phyloP scores from a whole-genome alignment of 1,140 invertebrate genomes.

The Asbolus verrucosus region DNA sequence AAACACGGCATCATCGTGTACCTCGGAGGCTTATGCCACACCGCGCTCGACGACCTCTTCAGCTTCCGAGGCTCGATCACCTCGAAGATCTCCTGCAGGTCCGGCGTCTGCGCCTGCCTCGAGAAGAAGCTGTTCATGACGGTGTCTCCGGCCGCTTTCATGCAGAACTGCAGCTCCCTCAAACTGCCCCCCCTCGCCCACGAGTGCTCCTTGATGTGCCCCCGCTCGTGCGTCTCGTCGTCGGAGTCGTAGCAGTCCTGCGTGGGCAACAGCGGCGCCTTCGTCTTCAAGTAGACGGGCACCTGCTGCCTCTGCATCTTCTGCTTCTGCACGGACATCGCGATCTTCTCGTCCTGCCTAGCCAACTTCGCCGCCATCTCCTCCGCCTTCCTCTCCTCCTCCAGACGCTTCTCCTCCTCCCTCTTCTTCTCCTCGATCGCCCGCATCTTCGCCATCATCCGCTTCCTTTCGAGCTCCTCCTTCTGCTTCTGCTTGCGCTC shows the following conservation, averaged over 20 bases:
- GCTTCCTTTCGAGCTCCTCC: conserved; percentile 68
- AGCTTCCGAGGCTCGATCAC: conserved; percentile 73
- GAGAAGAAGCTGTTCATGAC: conserved; percentile 72
- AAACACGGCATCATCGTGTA: conserved; percentile 59
- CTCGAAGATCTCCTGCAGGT: conserved; percentile 76
- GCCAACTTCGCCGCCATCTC: conserved; percentile 62
- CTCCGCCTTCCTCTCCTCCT: conserved; percentile 52
- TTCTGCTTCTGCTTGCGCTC: conserved; percentile 68
- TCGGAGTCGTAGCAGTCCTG: conserved; percentile 71
- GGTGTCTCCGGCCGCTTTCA: conserved; percentile 43
- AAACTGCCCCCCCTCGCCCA: conserved; percentile 67
- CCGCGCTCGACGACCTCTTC: conserved; percentile 77
- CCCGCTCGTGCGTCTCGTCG: conserved; percentile 63
- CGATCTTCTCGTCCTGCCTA: conserved; percentile 64
- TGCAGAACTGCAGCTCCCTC: background rate
- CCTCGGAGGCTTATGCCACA: conserved; percentile 77
- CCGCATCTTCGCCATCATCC: conserved; percentile 64
- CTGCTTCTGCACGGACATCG: conserved; percentile 61
- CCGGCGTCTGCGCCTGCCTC: conserved; percentile 72
- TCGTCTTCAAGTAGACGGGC: conserved; percentile 65
- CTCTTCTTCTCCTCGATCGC: conserved; percentile 65
- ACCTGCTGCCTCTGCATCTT: conserved; percentile 36
- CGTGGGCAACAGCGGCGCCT: conserved; percentile 66
- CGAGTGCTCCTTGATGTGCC: conserved; percentile 64
- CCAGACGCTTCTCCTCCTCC: conserved; percentile 55